phyloP scores from a whole-genome alignment of 2,797 vertebrate species.

The Catharus ustulatus region DNA sequence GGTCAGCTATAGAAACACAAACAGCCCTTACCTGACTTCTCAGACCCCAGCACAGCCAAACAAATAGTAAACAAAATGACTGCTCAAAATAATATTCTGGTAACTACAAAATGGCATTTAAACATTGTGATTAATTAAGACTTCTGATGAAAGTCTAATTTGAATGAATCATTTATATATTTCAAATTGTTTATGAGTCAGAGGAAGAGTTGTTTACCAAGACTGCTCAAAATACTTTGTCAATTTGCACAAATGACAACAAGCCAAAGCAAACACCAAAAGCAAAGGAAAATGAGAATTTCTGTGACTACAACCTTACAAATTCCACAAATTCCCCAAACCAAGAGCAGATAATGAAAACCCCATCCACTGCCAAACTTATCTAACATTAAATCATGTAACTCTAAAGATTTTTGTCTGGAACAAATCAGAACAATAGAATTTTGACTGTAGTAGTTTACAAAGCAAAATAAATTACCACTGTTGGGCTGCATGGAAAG shows the following conservation, averaged over 20 bases:
- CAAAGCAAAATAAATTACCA: slow-evolving; percentile 63
- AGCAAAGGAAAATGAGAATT: not conserved
- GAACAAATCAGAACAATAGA: slow-evolving; percentile 28
- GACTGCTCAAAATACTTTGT: not conserved
- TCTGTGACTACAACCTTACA: not conserved
- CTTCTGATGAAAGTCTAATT: not conserved
- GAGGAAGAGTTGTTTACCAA: not conserved
- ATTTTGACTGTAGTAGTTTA: slow-evolving; percentile 33
- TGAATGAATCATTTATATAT: not conserved
- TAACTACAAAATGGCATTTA: not conserved
- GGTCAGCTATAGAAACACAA: not conserved
- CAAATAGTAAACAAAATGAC: not conserved
- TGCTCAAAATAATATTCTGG: not conserved
- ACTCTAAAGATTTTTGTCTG: slow-evolving; percentile 24
- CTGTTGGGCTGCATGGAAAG: slow-evolving; percentile 20
- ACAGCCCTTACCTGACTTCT: not conserved
- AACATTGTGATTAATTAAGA: not conserved
- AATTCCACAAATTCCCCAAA: not conserved
- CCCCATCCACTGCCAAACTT: not conserved
- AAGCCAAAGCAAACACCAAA: not conserved
- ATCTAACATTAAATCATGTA: not conserved
- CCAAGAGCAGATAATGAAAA: not conserved
- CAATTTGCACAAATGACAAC: not conserved
- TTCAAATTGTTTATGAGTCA: not conserved
- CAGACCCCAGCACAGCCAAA: not conserved